Base-by-base conservation (phyloP, 1,140 invertebrate genomes). In the Cydia amplana region DNA sequence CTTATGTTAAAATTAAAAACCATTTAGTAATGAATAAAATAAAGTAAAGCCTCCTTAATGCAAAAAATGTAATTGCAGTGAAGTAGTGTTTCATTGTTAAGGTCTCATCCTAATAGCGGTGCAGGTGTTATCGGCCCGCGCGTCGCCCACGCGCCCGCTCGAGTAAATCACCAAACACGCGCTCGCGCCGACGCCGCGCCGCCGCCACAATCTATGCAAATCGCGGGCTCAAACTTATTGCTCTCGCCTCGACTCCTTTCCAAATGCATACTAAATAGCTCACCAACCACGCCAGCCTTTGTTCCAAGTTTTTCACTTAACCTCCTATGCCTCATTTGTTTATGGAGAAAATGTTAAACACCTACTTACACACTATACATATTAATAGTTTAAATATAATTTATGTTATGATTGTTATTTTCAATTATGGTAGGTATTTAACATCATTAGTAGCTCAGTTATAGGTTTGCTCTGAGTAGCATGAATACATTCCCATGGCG, bases 231-330 rank as follows among this genome's bases (percentile, higher is more conserved):
- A 85, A 90, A 92, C 89, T 92, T 92, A 90, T 92, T 92, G 85
- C 88, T 91, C 90, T 91, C 90, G 87, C 88, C 88, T 91, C 88
- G 82, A 87, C 85, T 87, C 86, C 88, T 90, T 92, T 91, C 87
- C 87, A 90, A 91, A 91, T 91, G 89, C 91, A 91, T 90, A 92
- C 87, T 92, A 90, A 92, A 91, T 87, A 92, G 87, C 83, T 78
- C 80, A 78, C 82, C 80, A 80, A 79, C 83, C 83, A 81, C 78
- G 80, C 80, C 82, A 80, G 81, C 85, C 84, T 90, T 91, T 88
- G 87, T 89, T 86, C 79, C 83, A 79, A 82, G 80, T 88, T 87
- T 88, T 89, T 88, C 84, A 87, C 84, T 89, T 87, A 85, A 82
- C 79, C 80, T 83, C 75, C 76, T 76, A 79, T 83, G 75, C 77